phyloP scores from a whole-genome alignment of 92 coral and sea anemone species.

The Muricea muricata region DNA sequence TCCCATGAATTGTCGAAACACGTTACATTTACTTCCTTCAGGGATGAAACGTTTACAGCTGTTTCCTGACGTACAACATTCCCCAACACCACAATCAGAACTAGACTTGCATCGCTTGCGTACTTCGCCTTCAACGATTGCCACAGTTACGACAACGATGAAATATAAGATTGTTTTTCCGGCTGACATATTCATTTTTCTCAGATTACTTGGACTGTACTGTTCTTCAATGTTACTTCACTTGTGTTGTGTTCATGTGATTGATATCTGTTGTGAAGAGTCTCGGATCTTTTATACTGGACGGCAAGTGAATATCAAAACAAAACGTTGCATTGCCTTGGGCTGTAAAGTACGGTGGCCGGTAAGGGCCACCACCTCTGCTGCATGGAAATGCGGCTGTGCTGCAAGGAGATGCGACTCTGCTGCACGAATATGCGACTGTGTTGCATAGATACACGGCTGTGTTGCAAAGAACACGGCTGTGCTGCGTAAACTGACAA shows the following conservation, averaged over 20 bases:
- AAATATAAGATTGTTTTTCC: background rate
- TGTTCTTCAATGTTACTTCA: background rate
- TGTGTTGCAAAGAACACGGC: too few species aligned
- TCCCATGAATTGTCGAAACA: conserved; percentile 29
- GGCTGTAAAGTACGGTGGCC: too few species aligned
- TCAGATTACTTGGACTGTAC: background rate
- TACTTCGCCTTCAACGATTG: conserved; percentile 11
- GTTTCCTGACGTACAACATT: conserved; percentile 26
- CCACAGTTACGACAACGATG: conserved; percentile 8
- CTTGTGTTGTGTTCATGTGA: background rate
- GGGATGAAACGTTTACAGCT: conserved; percentile 33
- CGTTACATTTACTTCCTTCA: conserved; percentile 22
- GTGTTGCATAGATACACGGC: too few species aligned
- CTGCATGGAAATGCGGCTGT: too few species aligned
- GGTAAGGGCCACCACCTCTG: too few species aligned
- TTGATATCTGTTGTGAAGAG: conserved; percentile 9
- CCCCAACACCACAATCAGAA: conserved; percentile 37
- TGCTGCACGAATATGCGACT: too few species aligned
- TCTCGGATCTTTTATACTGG: conserved; percentile 10
- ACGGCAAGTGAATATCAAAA: background rate
- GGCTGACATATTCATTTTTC: background rate
- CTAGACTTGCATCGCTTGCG: conserved; percentile 32
- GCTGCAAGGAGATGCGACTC: too few species aligned
- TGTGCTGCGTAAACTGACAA: too few species aligned
- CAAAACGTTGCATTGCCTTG: background rate